Conservation (phyloP, 2,797 vertebrate species). For the Enteromius unitaeniatus region DNA sequence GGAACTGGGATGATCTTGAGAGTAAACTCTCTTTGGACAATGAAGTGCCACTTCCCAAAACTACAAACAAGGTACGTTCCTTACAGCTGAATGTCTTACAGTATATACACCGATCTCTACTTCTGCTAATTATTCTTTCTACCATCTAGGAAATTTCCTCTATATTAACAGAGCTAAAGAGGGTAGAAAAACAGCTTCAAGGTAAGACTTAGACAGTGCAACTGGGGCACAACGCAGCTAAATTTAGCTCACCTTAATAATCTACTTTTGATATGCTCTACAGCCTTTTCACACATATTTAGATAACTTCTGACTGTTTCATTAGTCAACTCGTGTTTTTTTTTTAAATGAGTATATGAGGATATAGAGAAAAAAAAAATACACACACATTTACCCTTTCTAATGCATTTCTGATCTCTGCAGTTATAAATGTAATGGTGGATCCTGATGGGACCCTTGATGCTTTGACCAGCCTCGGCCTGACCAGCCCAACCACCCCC, state of each 20-base stretch:
- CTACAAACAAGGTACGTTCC: constrained; percentile 90
- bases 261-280: background rate
- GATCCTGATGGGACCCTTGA: constrained; percentile 97
- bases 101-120: background rate
- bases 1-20: constrained; percentile 98
- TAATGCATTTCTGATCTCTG: constrained; percentile 8
- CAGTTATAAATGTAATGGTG: constrained; percentile 97
- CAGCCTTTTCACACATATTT: background rate
- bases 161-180: constrained; percentile 93
- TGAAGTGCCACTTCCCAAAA: constrained; percentile 94
- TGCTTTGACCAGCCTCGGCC: constrained; percentile 87
- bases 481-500: constrained; percentile 80
- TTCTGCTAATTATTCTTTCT: background rate
- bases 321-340: background rate
- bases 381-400: background rate
- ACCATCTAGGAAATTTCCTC: constrained; percentile 90
- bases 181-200: constrained; percentile 96
- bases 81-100: background rate
- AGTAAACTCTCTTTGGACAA: constrained; percentile 90
- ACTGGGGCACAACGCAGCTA: background rate
- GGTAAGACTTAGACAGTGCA: constrained; percentile 73
- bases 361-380: background rate
- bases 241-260: background rate
- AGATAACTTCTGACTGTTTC: background rate
- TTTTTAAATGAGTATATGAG: background rate